These are phyloP conservation scores for Tyrophagus putrescentiae DNA, from an alignment of 1,140 invertebrate species.

Conservation along the genomic window DNA sequence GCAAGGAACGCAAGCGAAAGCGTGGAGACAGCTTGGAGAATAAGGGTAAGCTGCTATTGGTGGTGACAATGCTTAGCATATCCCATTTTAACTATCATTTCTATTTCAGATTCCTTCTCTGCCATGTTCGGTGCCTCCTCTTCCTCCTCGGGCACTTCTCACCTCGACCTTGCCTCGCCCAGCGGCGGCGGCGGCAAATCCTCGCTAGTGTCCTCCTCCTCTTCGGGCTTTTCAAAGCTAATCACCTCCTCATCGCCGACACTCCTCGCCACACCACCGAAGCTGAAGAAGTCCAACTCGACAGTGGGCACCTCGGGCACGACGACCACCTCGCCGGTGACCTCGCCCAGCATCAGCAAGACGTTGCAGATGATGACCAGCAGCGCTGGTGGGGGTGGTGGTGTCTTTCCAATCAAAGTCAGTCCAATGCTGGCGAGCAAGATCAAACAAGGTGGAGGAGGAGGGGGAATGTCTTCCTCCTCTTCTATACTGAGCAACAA, in stretches of 20 bases:
- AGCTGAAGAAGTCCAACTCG: neutral
- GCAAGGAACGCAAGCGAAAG: constrained; percentile 12
- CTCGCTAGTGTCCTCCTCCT: constrained; percentile 2
- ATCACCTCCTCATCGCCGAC: neutral
- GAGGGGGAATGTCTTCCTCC: neutral
- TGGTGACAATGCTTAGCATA: too few relatives aligned
- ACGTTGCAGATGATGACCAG: too few relatives aligned
- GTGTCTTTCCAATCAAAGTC: too few relatives aligned
- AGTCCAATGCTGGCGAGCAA: neutral
- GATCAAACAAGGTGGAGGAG: neutral
- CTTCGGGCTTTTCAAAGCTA: neutral
- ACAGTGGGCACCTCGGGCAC: neutral
- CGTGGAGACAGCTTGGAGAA: constrained; percentile 15
- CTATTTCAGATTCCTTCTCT: neutral
- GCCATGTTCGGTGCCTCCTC: too few relatives aligned
- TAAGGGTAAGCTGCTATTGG: neutral
- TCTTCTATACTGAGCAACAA: neutral
- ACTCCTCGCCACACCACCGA: too few relatives aligned
- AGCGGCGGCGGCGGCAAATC: neutral
- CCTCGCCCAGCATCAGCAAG: constrained; percentile 2
- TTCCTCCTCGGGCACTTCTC: neutral
- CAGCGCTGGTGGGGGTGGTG: too few relatives aligned
- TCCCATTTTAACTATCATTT: neutral
- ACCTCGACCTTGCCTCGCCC: constrained; percentile 1
- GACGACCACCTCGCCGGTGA: neutral